Conservation (phyloP, 2,888 invertebrate species). For the Perizoma affinitatum region DNA sequence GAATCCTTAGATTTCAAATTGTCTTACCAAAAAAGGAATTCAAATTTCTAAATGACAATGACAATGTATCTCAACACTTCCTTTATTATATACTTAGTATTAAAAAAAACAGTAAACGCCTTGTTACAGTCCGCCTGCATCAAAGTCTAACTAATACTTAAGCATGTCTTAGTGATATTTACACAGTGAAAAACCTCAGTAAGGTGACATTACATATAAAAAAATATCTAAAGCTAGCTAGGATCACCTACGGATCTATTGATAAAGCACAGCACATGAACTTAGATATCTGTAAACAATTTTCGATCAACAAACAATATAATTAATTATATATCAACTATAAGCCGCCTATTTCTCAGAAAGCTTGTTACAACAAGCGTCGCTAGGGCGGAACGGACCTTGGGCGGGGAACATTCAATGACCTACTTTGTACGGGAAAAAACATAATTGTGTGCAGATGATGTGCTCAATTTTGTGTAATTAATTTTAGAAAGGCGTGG, state of each 20-base stretch:
- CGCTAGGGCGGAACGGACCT: constrained; percentile 48
- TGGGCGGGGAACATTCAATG: constrained; percentile 54
- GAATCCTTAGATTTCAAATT: too few species aligned
- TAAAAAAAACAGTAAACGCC: too few species aligned
- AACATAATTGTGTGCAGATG: constrained; percentile 49
- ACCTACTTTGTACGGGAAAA: constrained; percentile 42
- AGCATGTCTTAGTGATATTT: too few species aligned
- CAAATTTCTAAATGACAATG: too few species aligned
- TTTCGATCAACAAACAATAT: not conserved
- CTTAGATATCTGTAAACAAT: not conserved
- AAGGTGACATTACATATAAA: too few species aligned
- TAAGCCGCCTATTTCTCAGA: constrained; percentile 45
- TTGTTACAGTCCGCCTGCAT: too few species aligned
- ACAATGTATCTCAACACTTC: too few species aligned
- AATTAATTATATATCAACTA: constrained; percentile 40
- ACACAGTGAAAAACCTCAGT: too few species aligned
- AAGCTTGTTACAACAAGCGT: constrained; percentile 51
- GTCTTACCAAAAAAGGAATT: too few species aligned
- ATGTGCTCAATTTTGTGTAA: constrained; percentile 54
- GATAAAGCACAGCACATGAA: not conserved
- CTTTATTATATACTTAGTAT: too few species aligned
- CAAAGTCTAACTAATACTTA: too few species aligned
- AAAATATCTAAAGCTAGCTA: too few species aligned
- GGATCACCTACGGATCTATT: not conserved
- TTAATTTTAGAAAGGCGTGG: constrained; percentile 58